A percentile compares a stretch with the other conserved stretches of the same genome.
phyloP scores from a whole-genome alignment of 1,140 invertebrate genomes.

The Papilio helenus region DNA sequence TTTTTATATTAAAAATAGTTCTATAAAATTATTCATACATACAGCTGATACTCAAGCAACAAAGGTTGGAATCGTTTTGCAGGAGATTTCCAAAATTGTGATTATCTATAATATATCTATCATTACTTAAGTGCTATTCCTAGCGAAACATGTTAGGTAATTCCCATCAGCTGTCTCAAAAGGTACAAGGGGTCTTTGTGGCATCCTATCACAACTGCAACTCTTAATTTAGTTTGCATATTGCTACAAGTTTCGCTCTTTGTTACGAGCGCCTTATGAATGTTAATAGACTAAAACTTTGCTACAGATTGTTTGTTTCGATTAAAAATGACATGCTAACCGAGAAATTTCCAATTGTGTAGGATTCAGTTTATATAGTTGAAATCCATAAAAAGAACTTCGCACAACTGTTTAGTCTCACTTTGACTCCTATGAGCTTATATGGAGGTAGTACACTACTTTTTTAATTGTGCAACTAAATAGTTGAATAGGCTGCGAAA shows the following conservation, averaged over 20 bases:
- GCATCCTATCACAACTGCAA: slow-evolving; percentile 16
- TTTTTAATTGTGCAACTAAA: too few relatives aligned
- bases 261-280: slow-evolving; percentile 24
- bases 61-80: not conserved
- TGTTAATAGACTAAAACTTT: slow-evolving; percentile 27
- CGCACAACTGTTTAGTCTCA: too few relatives aligned
- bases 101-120: not conserved
- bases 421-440: too few relatives aligned
- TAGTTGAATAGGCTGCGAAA: too few relatives aligned
- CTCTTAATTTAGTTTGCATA: slow-evolving; percentile 34
- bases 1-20: too few relatives aligned
- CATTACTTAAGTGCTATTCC: not conserved
- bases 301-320: not conserved
- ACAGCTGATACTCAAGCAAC: not conserved
- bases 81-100: too few relatives aligned
- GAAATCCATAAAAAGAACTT: not conserved
- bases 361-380: too few relatives aligned
- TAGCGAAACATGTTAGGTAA: not conserved
- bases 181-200: not conserved
- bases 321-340: not conserved
- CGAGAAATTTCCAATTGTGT: too few relatives aligned
- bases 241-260: slow-evolving; percentile 11
- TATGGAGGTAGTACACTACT: too few relatives aligned
- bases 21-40: not conserved
- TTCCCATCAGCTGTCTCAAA: not conserved